These are phyloP conservation scores for Drosophila greeni DNA, from an alignment of 2,888 invertebrate species.

Conservation along the genomic window DNA sequence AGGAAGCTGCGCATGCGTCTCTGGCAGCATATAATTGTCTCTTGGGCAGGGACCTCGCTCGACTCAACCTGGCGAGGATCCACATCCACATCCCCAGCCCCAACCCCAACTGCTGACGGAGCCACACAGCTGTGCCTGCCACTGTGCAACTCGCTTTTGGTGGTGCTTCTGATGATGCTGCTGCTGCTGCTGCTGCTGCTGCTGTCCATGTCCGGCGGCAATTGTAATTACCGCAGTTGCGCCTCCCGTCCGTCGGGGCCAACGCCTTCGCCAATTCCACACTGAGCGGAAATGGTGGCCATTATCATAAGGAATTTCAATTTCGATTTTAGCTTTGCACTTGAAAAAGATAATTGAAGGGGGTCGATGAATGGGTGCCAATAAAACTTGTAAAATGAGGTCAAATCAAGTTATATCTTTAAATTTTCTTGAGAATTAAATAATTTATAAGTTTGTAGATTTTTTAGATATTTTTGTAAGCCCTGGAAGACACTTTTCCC, in stretches of 20 bases:
- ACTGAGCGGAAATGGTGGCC: slow-evolving; percentile 16
- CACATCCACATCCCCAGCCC: slow-evolving; percentile 20
- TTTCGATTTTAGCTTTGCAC: slow-evolving; percentile 1
- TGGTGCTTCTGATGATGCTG: slow-evolving; percentile 22
- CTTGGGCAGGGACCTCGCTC: slow-evolving; percentile 61
- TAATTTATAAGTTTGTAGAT: not conserved
- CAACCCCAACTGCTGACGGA: slow-evolving; percentile 23
- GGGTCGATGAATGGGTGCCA: no score
- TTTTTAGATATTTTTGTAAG: not conserved
- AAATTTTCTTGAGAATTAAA: not conserved
- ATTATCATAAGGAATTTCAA: not conserved
- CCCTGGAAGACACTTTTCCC: not conserved
- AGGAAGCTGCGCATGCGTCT: slow-evolving; percentile 68
- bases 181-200: slow-evolving; percentile 35
- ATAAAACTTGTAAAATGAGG: not conserved
- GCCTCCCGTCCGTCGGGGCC: slow-evolving; percentile 71
- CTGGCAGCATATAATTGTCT: slow-evolving; percentile 73
- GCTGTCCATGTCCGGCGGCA: slow-evolving; percentile 74
- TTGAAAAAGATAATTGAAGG: not conserved
- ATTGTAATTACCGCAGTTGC: slow-evolving; percentile 76
- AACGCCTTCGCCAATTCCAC: slow-evolving; percentile 61
- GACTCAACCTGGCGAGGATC: slow-evolving; percentile 24
- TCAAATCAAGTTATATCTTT: no score
- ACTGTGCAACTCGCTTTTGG: slow-evolving; percentile 40
- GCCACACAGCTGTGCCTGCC: slow-evolving; percentile 54